Percentiles rank a stretch among this genome's conserved stretches.
Evolutionary conservation across 2,888 invertebrate species (phyloP).

Genomic region (Zygogramma bicolorata): DNA sequence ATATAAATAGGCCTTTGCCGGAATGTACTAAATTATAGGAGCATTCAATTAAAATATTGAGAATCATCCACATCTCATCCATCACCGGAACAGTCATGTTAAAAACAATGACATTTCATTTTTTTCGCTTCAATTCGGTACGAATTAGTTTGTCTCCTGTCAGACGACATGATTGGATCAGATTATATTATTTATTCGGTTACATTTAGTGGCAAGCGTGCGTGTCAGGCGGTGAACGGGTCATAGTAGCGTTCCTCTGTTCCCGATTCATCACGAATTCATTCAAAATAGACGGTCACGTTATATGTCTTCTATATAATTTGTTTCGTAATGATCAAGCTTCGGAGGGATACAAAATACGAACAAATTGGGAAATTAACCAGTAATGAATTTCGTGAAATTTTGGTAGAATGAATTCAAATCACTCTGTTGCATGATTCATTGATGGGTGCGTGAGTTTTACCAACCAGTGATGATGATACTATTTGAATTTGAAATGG

Average conservation of each 20-base stretch:
- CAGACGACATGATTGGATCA: not conserved
- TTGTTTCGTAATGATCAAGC: not conserved
- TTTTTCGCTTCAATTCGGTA: not conserved
- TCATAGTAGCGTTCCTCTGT: not conserved
- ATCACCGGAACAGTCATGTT: not conserved
- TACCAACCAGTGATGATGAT: too few species aligned
- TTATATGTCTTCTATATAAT: not conserved
- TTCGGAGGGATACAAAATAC: not conserved
- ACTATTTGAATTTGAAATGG: too few species aligned
- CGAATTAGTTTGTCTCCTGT: not conserved
- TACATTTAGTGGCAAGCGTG: not conserved
- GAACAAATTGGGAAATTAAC: not conserved
- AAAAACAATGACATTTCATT: not conserved
- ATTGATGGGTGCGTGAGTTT: not conserved
- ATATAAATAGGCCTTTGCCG: too few species aligned
- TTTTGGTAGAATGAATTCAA: not conserved
- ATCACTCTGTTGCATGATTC: not conserved
- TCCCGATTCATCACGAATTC: not conserved
- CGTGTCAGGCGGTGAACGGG: not conserved
- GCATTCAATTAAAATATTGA: not conserved
- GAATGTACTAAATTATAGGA: not conserved
- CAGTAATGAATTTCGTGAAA: not conserved
- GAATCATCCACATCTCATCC: not conserved
- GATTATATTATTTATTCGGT: not conserved
- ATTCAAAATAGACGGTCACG: not conserved